These are phyloP conservation scores for Acropternis orthonyx DNA, from an alignment of 2,797 vertebrate genomes.

Conservation along the genomic window DNA sequence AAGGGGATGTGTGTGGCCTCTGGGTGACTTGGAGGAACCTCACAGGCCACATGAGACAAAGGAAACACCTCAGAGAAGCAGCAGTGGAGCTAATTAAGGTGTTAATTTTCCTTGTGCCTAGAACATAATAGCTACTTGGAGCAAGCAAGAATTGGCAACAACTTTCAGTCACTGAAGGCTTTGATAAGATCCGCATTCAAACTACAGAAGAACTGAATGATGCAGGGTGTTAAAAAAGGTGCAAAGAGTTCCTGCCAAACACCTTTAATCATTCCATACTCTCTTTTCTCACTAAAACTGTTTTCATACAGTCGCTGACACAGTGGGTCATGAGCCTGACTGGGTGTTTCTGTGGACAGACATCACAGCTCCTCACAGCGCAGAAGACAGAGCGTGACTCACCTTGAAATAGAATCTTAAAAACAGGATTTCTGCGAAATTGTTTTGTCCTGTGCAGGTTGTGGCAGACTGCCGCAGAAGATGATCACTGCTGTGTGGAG, in stretches of 20 bases:
- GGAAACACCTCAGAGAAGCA: background rate
- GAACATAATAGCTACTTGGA: background rate
- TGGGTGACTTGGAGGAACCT: background rate
- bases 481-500: background rate
- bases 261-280: background rate
- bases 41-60: background rate
- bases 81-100: background rate
- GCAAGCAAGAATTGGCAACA: background rate
- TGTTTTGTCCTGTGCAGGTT: background rate
- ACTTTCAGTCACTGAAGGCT: background rate
- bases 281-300: background rate
- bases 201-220: background rate
- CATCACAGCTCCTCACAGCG: background rate
- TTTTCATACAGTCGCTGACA: background rate
- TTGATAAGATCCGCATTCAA: background rate
- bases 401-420: background rate
- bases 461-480: background rate
- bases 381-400: background rate
- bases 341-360: conserved; percentile 1
- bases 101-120: background rate
- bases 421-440: background rate
- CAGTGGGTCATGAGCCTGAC: background rate
- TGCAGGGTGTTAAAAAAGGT: conserved; percentile 15
- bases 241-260: conserved; percentile 14
- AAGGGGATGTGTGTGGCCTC: background rate